A percentile compares a stretch with the other conserved stretches of the same genome.
Evolutionary conservation across 2,113 vertebrate genomes (phyloP).

Genomic region (Stegastes partitus): DNA sequence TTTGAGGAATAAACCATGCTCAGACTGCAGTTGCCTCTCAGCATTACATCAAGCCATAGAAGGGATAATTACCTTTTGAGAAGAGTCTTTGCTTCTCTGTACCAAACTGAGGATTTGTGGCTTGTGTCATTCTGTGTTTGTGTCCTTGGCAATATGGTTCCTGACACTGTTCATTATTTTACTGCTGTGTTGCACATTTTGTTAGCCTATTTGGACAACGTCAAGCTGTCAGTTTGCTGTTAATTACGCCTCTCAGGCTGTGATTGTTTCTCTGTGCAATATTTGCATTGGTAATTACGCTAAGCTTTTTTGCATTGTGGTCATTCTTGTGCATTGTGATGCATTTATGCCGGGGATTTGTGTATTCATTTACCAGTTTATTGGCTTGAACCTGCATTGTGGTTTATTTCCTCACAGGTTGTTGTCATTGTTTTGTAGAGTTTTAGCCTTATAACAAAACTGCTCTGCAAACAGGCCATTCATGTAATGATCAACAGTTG

Average conservation of each 20-base stretch:
- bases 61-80: neutral
- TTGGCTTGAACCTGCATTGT: neutral
- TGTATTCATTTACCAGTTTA: neutral
- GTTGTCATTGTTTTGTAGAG: neutral
- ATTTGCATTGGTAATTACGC: slow-evolving; percentile 20
- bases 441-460: neutral
- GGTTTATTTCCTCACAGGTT: neutral
- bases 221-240: neutral
- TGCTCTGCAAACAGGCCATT: too few relatives aligned
- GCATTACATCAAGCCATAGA: neutral
- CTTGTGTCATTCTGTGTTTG: neutral
- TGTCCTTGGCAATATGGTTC: neutral
- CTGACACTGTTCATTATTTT: neutral
- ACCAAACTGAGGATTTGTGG: neutral
- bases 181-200: neutral
- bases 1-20: too few relatives aligned
- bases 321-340: neutral
- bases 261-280: neutral
- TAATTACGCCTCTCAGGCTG: neutral
- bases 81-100: neutral
- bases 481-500: neutral
- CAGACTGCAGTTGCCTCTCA: neutral
- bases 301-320: neutral
- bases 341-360: neutral
- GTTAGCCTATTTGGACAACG: neutral